Percentiles rank a stretch among this genome's conserved stretches.
Evolutionary conservation across 2,113 vertebrate genomes (phyloP).

Genomic region (Sinocyclocheilus maitianheensis): DNA sequence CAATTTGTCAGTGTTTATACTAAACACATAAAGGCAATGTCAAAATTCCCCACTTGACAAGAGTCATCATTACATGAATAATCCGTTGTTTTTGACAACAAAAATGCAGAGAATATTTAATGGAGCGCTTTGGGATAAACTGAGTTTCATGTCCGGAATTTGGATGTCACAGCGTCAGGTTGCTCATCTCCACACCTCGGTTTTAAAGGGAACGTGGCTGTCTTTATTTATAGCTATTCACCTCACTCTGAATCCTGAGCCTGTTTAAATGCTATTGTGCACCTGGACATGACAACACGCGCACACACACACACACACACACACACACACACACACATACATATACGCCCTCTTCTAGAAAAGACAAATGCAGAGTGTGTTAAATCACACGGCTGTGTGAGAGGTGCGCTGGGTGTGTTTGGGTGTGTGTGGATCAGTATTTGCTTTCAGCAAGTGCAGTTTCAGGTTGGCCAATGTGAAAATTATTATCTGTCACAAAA

Average conservation of each 20-base stretch:
- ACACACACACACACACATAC: conserved; percentile 12
- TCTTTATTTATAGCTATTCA: conserved; percentile 45
- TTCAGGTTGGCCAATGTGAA: conserved; percentile 34
- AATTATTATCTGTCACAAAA: conserved; percentile 32
- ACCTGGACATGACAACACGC: conserved; percentile 29
- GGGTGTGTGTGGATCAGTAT: conserved; percentile 39
- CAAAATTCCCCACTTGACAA: conserved; percentile 12
- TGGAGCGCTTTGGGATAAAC: not conserved
- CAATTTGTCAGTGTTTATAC: conserved; percentile 7
- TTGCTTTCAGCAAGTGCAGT: conserved; percentile 30
- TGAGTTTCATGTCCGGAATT: conserved; percentile 11
- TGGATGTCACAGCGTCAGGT: not conserved
- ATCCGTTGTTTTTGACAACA: not conserved
- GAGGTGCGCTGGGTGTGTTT: conserved; percentile 53
- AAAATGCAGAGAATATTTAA: not conserved
- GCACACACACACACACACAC: conserved; percentile 9
- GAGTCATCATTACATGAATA: not conserved
- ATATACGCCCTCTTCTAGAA: conserved; percentile 34
- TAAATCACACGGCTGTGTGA: conserved; percentile 43
- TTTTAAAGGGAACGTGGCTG: conserved; percentile 16
- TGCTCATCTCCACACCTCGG: not conserved
- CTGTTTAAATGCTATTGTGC: conserved; percentile 24
- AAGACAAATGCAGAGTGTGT: conserved; percentile 35
- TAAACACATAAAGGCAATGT: not conserved
- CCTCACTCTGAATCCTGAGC: conserved; percentile 9